Evolutionary conservation across 2,888 invertebrate genomes (phyloP), one percentile per base, ranked within the genome.

Genomic region (Catocala nupta): DNA sequence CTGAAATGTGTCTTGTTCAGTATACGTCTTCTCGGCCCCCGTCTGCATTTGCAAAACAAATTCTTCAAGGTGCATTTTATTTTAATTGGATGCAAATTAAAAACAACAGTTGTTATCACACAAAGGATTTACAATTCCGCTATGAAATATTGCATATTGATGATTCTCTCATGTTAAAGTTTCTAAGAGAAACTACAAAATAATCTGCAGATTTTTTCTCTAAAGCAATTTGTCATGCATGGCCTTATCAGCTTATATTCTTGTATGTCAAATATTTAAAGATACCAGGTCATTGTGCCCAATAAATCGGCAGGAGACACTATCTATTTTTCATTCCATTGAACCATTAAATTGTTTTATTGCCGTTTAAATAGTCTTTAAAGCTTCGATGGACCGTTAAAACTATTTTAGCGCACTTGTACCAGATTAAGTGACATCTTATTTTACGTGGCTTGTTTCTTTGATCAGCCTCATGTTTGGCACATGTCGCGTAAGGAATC

Each of bases 401-500:
- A 51, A 65, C 64, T 63, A n/a, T 50, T 57, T 25, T 16, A 51
- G 54, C 54, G 34, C 44, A 44, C 51, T 52, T 44, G 34, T 55
- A 52, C 67, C 43, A n/a, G 42, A 62, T 55, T 61, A 51, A 60
- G 54, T 25, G 58, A 45, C 42, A 56, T 59, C 5, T 56, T 43
- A 55, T 45, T 52, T 53, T 45, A 57, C 34, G 12, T 42, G 48
- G 39, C 58, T 39, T 50, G 33, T 55, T 70, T 63, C 60, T 67
- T 59, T 58, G 50, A 72, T 70, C 63, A 68, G 63, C 51, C 59
- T 53, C 57, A 65, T 75, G 61, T 64, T 78, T 57, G 43, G 55
- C 60, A 68, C 66, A 65, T 64, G 68, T 76, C 68, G 58, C 47
- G 45, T 67, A 72, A 65, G 58, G 58, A 65, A 65, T 68, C 59